A percentile compares a stretch with the other conserved stretches of the same genome.
phyloP scores from a whole-genome alignment of 2,797 vertebrate genomes.

The Calcarius lapponicus region DNA sequence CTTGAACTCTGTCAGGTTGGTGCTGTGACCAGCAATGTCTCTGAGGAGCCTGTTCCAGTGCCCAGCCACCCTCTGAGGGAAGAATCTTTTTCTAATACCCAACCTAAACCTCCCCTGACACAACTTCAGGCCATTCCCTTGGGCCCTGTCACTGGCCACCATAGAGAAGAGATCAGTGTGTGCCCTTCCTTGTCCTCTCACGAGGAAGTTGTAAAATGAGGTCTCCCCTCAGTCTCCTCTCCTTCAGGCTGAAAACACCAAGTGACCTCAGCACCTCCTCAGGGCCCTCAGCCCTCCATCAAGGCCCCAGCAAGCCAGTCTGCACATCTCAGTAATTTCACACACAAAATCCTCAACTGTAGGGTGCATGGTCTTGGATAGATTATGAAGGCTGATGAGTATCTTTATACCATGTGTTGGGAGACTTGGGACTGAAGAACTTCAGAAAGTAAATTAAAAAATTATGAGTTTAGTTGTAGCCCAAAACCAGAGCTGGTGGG shows the following conservation, averaged over 20 bases:
- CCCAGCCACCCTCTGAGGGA: fast-evolving
- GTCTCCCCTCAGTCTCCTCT: background rate
- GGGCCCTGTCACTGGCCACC: fast-evolving
- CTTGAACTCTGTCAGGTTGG: background rate
- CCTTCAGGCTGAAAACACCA: background rate
- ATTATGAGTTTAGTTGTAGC: background rate
- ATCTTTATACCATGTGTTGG: background rate
- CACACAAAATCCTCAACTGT: background rate
- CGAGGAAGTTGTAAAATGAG: fast-evolving
- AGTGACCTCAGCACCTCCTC: background rate
- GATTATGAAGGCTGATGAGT: background rate
- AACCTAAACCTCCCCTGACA: background rate
- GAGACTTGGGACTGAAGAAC: background rate
- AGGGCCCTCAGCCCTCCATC: background rate
- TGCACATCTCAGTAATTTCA: background rate
- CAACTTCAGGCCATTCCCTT: background rate
- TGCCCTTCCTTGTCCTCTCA: background rate
- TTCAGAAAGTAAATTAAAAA: background rate
- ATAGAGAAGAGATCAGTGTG: background rate
- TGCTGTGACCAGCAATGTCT: background rate
- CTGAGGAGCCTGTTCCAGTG: background rate
- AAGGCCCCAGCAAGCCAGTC: background rate
- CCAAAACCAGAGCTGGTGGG: background rate
- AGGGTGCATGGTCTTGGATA: background rate
- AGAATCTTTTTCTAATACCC: background rate